These are phyloP conservation scores for Ptilonorhynchus violaceus DNA, from an alignment of 2,113 vertebrate species.

Conservation along the genomic window DNA sequence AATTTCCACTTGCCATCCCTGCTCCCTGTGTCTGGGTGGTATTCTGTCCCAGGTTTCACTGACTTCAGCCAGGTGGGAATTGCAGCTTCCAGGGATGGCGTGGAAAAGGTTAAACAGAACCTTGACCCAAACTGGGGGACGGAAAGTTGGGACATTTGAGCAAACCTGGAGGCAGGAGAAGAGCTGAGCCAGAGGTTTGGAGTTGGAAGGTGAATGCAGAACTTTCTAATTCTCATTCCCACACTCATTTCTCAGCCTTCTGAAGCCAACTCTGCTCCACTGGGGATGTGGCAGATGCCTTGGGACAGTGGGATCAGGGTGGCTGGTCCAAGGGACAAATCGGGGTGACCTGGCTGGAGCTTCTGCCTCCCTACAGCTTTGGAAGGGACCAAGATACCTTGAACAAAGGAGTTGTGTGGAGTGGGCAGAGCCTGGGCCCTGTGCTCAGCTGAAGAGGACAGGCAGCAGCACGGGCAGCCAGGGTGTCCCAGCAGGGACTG, in stretches of 20 bases:
- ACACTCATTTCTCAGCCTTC: not conserved
- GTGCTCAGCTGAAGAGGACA: not conserved
- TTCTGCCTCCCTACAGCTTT: not conserved
- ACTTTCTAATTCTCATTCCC: not conserved
- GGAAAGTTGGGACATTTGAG: not conserved
- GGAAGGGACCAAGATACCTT: not conserved
- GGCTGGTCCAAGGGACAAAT: not conserved
- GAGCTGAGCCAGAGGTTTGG: not conserved
- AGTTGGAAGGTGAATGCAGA: not conserved
- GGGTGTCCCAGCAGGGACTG: not conserved
- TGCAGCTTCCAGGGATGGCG: not conserved
- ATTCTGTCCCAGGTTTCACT: not conserved
- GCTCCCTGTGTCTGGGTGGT: rapidly evolving
- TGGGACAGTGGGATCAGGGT: not conserved
- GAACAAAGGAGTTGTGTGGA: not conserved
- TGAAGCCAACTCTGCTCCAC: not conserved
- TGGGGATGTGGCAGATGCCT: not conserved
- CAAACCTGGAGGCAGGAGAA: not conserved
- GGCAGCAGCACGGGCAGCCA: not conserved
- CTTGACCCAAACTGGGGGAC: not conserved
- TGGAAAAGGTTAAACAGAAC: not conserved
- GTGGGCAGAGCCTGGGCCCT: not conserved
- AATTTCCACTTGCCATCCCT: not conserved
- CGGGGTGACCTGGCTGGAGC: not conserved
- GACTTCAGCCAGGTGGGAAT: not conserved